These are phyloP conservation scores for Manacus vitellinus DNA, from an alignment of 2,113 vertebrate species.

Conservation along the genomic window DNA sequence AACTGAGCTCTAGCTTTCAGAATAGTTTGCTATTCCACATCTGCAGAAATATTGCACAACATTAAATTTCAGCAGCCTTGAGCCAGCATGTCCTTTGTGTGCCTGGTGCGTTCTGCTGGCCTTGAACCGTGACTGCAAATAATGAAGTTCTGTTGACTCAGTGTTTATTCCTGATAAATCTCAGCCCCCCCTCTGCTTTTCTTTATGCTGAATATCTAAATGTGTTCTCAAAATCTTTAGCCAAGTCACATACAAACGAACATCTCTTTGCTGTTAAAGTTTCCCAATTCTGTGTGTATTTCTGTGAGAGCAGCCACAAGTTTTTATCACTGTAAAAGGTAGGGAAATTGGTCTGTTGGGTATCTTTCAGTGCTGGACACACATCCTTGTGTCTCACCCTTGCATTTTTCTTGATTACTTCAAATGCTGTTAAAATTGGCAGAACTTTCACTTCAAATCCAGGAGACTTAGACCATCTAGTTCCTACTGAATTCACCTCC, in stretches of 20 bases:
- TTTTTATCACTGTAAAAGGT: not conserved
- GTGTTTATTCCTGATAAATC: slow-evolving; percentile 40
- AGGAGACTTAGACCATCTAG: not conserved
- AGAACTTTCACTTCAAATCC: not conserved
- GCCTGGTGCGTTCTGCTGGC: not conserved
- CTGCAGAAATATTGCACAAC: slow-evolving; percentile 55
- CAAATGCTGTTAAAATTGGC: not conserved
- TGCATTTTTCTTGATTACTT: not conserved
- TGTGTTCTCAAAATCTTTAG: not conserved
- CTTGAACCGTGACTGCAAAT: slow-evolving; percentile 35
- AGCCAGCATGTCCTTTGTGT: not conserved
- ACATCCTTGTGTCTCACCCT: not conserved
- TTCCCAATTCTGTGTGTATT: not conserved
- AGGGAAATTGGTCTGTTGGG: not conserved
- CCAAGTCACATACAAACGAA: not conserved
- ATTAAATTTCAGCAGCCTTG: slow-evolving; percentile 50
- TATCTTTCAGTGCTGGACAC: not conserved
- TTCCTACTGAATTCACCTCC: not conserved
- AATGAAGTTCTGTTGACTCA: slow-evolving; percentile 33
- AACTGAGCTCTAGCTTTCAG: not conserved
- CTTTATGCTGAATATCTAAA: not conserved
- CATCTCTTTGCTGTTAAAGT: not conserved
- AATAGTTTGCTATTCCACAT: slow-evolving; percentile 3
- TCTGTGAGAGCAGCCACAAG: not conserved
- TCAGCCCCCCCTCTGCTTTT: not conserved